Evolutionary conservation across 2,888 invertebrate genomes (phyloP).

Genomic region (Mellilla xanthometata): DNA sequence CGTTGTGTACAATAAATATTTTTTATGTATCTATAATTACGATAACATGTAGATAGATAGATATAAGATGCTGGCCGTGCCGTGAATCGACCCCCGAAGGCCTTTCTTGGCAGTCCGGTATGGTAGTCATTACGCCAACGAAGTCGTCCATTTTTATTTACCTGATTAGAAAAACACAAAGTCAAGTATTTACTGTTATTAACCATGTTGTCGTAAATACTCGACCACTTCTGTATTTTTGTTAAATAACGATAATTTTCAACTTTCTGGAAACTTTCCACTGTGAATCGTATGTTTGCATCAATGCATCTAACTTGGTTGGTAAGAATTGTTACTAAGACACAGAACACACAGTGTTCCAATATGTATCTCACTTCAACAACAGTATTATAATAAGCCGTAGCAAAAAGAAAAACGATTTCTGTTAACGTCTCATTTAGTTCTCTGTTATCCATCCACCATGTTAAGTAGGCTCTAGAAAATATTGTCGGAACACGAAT

Average conservation of each 20-base stretch:
- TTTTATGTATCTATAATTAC: too few relatives aligned
- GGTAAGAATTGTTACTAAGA: not conserved
- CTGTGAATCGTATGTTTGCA: not conserved
- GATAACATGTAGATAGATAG: too few relatives aligned
- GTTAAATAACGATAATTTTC: not conserved
- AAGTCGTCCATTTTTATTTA: too few relatives aligned
- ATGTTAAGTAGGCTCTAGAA: not conserved
- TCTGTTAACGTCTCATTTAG: too few relatives aligned
- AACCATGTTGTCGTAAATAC: not conserved
- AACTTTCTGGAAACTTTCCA: not conserved
- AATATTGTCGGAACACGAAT: not conserved
- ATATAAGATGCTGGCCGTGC: too few relatives aligned
- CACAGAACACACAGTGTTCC: not conserved
- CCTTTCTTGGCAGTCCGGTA: too few relatives aligned
- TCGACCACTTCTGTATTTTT: not conserved
- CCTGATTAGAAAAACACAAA: slow-evolving; percentile 5
- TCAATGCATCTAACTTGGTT: slow-evolving; percentile 1
- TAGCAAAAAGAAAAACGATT: not conserved
- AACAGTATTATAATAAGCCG: not conserved
- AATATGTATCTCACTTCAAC: slow-evolving; percentile 1
- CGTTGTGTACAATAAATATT: too few relatives aligned
- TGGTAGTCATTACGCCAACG: too few relatives aligned
- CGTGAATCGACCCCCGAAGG: too few relatives aligned
- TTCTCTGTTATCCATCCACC: too few relatives aligned
- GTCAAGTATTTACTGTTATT: not conserved